Percentiles rank a stretch among this genome's conserved stretches.
Conservation (phyloP, 2,113 vertebrate species). For the Equus quagga region DNA sequence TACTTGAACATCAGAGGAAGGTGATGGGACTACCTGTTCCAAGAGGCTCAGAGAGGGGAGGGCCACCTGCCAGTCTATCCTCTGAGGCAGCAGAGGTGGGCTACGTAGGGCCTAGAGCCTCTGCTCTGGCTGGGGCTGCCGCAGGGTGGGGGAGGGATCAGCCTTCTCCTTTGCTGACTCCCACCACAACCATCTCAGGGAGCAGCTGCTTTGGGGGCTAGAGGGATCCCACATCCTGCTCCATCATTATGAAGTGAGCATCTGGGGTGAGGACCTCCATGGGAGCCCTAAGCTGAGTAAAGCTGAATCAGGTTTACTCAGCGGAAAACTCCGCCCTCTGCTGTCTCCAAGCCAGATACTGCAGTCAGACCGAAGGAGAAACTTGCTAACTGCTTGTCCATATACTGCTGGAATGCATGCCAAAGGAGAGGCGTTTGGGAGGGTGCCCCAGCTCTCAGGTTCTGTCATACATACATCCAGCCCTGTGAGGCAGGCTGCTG, state of each 20-base stretch:
- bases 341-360: not conserved
- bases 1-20: not conserved
- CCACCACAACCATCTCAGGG: not conserved
- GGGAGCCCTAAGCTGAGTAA: not conserved
- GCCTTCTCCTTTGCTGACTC: not conserved
- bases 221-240: constrained; percentile 71
- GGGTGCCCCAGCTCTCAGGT: not conserved
- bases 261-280: not conserved
- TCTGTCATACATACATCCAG: not conserved
- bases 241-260: not conserved
- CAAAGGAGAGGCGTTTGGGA: not conserved
- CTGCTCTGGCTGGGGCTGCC: not conserved
- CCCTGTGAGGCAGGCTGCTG: not conserved
- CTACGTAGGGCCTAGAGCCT: not conserved
- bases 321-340: not conserved
- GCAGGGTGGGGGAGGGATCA: not conserved
- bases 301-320: constrained; percentile 58
- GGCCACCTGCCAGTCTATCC: not conserved
- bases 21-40: not conserved
- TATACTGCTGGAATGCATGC: not conserved
- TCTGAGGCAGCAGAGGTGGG: not conserved
- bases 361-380: constrained; percentile 20
- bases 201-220: constrained; percentile 12
- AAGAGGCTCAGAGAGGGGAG: not conserved
- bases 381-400: not conserved